A percentile compares a stretch with the other conserved stretches of the same genome.
phyloP scores from a whole-genome alignment of 2,797 vertebrate species.

The Mormyrus proboscirostris region DNA sequence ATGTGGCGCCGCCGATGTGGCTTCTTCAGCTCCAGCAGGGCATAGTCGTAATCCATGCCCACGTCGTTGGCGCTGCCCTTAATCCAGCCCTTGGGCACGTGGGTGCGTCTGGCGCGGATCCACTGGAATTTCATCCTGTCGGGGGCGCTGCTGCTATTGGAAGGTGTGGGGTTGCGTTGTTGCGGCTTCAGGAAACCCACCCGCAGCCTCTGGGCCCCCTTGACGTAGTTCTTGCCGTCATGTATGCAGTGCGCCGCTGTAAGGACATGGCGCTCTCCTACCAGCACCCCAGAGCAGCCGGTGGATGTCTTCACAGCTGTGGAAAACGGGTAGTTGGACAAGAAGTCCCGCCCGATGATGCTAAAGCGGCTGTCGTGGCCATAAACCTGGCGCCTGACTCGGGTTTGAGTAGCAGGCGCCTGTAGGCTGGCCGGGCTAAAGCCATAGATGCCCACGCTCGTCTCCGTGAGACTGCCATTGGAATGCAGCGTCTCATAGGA shows the following conservation, averaged over 20 bases:
- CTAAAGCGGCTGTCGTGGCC: constrained; percentile 89
- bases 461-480: constrained; percentile 80
- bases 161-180: constrained; percentile 58
- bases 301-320: constrained; percentile 93
- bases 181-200: constrained; percentile 87
- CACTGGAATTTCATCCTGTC: constrained; percentile 95
- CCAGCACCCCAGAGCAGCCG: constrained; percentile 86
- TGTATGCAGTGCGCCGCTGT: constrained; percentile 95
- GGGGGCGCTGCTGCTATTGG: constrained; percentile 57
- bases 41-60: constrained; percentile 98
- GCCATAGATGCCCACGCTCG: constrained; percentile 79
- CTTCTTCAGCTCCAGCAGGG: constrained; percentile 90
- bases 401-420: constrained; percentile 37
- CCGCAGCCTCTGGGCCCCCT: constrained; percentile 88
- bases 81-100: constrained; percentile 97
- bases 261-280: constrained; percentile 87
- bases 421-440: constrained; percentile 42
- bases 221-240: constrained; percentile 92
- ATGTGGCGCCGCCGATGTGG: constrained; percentile 89
- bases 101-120: constrained; percentile 92
- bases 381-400: constrained; percentile 83
- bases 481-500: constrained; percentile 87
- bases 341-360: constrained; percentile 83
- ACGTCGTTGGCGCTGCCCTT: constrained; percentile 92
- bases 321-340: constrained; percentile 90